A percentile compares a stretch with the other conserved stretches of the same genome.
Conservation (phyloP, 2,888 invertebrate species). For the Melieria omissa region DNA sequence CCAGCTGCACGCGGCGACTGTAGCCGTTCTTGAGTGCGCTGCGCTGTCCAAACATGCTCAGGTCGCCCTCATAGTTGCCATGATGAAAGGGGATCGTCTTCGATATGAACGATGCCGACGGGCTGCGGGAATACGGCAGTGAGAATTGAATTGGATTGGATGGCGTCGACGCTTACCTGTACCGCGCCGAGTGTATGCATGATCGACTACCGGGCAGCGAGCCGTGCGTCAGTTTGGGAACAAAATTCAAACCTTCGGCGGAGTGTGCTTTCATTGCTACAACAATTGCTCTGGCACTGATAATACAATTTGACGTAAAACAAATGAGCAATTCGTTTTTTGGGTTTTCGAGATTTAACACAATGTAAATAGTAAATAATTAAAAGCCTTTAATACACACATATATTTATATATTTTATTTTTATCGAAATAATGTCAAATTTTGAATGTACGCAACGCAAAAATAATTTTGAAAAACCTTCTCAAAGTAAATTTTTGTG, state of each 20-base stretch:
- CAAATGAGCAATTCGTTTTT: too few species aligned
- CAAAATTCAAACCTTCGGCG: conserved; percentile 42
- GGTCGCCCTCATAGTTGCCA: conserved; percentile 55
- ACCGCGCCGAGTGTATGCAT: background rate
- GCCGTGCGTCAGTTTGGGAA: conserved; percentile 39
- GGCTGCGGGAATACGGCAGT: background rate
- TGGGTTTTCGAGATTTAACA: conserved; percentile 15
- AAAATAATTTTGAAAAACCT: too few species aligned
- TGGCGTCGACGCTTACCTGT: too few species aligned
- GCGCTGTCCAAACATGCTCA: conserved; percentile 40
- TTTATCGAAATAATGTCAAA: too few species aligned
- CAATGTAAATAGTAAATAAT: conserved; percentile 12
- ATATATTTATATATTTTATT: too few species aligned
- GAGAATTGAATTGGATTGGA: too few species aligned
- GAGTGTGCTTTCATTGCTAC: too few species aligned
- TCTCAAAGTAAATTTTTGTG: too few species aligned
- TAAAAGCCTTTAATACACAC: too few species aligned
- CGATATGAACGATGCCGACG: background rate
- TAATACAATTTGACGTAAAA: too few species aligned
- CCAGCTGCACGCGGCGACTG: conserved; percentile 28
- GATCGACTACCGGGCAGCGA: conserved; percentile 25
- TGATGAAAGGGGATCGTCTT: conserved; percentile 38
- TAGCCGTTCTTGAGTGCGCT: background rate
- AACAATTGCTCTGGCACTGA: too few species aligned
- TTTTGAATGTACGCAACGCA: too few species aligned